Conservation (phyloP, 2,797 vertebrate genomes). For the Crypturellus tataupa region DNA sequence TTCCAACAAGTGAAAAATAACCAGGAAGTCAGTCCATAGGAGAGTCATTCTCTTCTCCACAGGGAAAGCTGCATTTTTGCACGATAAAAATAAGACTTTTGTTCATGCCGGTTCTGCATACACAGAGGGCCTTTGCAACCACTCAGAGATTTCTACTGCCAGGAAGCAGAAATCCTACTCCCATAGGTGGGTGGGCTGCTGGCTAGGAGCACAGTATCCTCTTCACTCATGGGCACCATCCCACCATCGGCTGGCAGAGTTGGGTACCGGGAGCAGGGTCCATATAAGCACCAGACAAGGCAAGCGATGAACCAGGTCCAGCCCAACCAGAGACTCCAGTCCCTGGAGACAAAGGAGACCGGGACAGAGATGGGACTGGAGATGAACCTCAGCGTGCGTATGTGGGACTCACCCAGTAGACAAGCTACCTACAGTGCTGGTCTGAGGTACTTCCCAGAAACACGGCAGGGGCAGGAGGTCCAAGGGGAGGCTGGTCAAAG, state of each 20-base stretch:
- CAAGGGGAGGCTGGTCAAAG: not conserved
- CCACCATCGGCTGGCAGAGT: too few relatives aligned
- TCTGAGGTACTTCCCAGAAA: not conserved
- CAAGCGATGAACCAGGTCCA: not conserved
- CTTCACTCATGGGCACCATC: not conserved
- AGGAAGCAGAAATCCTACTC: not conserved
- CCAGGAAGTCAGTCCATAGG: not conserved
- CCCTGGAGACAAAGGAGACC: not conserved
- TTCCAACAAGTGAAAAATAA: not conserved
- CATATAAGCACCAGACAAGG: not conserved
- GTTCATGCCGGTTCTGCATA: not conserved
- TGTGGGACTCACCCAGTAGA: not conserved
- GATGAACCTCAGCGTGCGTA: not conserved
- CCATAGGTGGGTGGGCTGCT: too few relatives aligned
- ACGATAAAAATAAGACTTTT: not conserved
- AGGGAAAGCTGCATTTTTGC: not conserved
- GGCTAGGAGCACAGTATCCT: not conserved
- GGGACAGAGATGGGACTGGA: not conserved
- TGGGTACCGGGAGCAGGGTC: not conserved
- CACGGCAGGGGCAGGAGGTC: not conserved
- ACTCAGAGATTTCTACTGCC: not conserved
- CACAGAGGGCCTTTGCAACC: not conserved
- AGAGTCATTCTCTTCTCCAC: not conserved
- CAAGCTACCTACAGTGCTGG: not conserved
- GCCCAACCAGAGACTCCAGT: not conserved